Percentiles rank a stretch among this genome's conserved stretches.
phyloP scores from a whole-genome alignment of 2,113 vertebrate species.

The Hypanus sabinus region DNA sequence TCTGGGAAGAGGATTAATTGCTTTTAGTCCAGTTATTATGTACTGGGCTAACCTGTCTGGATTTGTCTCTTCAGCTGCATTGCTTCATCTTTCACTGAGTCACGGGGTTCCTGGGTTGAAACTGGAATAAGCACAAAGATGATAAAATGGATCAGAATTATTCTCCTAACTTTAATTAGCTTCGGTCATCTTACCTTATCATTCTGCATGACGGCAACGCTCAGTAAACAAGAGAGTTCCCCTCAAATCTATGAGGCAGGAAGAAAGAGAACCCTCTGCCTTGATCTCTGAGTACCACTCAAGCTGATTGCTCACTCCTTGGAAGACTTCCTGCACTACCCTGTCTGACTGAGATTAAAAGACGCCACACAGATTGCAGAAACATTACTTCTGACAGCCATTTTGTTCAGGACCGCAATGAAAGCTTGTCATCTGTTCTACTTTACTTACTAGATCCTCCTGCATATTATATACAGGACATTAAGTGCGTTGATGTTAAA shows the following conservation, averaged over 20 bases:
- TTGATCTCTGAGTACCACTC: neutral
- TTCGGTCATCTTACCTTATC: neutral
- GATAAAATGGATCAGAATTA: neutral
- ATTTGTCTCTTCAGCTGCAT: neutral
- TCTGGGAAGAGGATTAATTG: neutral
- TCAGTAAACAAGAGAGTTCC: neutral
- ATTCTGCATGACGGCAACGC: neutral
- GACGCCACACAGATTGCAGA: neutral
- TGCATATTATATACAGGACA: neutral
- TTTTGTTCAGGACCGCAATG: neutral
- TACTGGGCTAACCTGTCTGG: neutral
- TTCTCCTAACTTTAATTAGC: neutral
- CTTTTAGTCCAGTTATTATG: neutral
- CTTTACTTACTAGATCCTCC: neutral
- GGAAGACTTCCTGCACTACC: neutral
- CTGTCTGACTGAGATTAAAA: neutral
- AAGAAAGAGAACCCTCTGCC: neutral
- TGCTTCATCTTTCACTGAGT: constrained; percentile 11
- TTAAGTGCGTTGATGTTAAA: neutral
- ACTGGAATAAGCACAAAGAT: neutral
- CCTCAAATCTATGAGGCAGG: neutral
- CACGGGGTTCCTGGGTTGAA: neutral
- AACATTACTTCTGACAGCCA: neutral
- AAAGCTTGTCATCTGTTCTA: neutral
- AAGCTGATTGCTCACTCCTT: neutral